Conservation (phyloP, 2,888 invertebrate genomes). For the Hofmannophila pseudospretella region DNA sequence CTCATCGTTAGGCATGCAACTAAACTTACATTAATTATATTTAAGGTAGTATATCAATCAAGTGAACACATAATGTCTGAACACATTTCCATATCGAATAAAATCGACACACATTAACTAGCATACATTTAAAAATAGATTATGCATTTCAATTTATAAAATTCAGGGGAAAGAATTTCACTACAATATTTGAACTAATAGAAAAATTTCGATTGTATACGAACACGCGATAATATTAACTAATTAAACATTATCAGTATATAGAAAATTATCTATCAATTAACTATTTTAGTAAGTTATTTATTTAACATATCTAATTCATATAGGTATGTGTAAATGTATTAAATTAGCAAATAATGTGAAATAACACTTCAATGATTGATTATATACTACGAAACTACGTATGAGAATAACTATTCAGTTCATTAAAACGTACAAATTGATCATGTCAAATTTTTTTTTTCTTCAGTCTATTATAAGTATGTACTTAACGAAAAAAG, state of each 20-base stretch:
- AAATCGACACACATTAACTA: constrained; percentile 19
- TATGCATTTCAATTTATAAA: constrained; percentile 33
- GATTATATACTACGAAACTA: constrained; percentile 10
- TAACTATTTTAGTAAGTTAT: constrained; percentile 34
- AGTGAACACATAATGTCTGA: constrained; percentile 67
- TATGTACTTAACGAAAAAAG: constrained; percentile 14
- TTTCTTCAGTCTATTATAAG: no score
- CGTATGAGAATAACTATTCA: constrained; percentile 12
- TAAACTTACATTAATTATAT: constrained; percentile 35
- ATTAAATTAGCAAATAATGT: constrained; percentile 3
- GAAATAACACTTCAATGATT: no score
- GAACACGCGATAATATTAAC: constrained; percentile 40
- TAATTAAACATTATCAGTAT: constrained; percentile 40
- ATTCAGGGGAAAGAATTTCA: constrained; percentile 48
- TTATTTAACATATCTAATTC: constrained; percentile 12
- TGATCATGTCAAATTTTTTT: no score
- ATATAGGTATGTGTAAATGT: constrained; percentile 1
- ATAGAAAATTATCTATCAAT: constrained; percentile 49
- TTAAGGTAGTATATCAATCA: no score
- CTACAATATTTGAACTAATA: constrained; percentile 68
- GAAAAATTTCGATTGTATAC: constrained; percentile 44
- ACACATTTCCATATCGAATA: constrained; percentile 48
- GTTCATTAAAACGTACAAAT: constrained; percentile 12
- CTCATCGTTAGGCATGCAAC: constrained; percentile 19
- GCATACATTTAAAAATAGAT: constrained; percentile 33